Conservation (phyloP, 2,113 vertebrate genomes). For the Sorex fumeus region DNA sequence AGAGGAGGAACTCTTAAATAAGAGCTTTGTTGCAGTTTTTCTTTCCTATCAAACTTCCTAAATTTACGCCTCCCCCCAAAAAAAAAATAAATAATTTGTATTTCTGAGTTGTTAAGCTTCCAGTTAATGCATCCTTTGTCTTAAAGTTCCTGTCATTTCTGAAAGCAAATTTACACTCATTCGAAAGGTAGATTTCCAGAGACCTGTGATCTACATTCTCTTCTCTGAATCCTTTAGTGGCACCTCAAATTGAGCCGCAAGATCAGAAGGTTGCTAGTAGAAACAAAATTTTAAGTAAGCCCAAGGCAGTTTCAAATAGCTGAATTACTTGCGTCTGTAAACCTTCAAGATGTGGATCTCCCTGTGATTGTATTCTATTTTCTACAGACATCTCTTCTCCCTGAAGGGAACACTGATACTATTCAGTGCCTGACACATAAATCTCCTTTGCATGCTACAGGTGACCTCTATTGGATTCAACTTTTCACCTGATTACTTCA, state of each 20-base stretch:
- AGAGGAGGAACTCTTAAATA: constrained; percentile 27
- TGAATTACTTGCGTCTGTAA: constrained; percentile 66
- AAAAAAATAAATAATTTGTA: not conserved
- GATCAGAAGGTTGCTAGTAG: not conserved
- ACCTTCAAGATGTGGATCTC: constrained; percentile 71
- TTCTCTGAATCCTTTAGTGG: not conserved
- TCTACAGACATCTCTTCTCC: constrained; percentile 66
- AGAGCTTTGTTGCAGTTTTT: constrained; percentile 1
- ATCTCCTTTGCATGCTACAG: constrained; percentile 63
- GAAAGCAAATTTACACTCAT: constrained; percentile 13
- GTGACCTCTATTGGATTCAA: constrained; percentile 74
- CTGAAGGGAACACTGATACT: constrained; percentile 56
- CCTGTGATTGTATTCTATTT: constrained; percentile 63
- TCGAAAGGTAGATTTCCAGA: not conserved
- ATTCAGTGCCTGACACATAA: constrained; percentile 58
- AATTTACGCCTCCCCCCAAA: not conserved
- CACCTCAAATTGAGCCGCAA: constrained; percentile 32
- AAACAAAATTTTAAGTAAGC: constrained; percentile 67
- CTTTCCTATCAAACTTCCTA: constrained; percentile 5
- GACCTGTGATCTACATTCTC: not conserved
- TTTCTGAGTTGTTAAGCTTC: not conserved
- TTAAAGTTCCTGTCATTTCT: constrained; percentile 43
- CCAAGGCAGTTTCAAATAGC: constrained; percentile 38
- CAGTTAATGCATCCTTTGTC: constrained; percentile 3
- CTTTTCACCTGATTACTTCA: constrained; percentile 73